A percentile compares a stretch with the other conserved stretches of the same genome.
Evolutionary conservation across 2,113 vertebrate species (phyloP).

Genomic region (human): DNA sequence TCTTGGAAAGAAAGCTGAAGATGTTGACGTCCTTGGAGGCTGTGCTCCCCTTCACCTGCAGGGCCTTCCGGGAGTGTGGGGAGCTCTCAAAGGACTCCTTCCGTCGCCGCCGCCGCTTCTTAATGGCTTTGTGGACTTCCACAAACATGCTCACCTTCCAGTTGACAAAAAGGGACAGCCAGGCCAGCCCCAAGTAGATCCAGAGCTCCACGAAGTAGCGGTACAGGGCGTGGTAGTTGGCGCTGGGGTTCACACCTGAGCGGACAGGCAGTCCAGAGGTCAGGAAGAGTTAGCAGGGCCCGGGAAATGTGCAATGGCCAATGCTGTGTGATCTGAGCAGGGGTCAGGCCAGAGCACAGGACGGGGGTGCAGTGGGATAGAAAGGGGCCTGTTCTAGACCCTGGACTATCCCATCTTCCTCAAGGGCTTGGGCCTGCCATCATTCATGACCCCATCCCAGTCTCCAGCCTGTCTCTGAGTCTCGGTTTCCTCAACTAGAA

Average conservation of each 20-base stretch:
- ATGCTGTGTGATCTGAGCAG: conserved; percentile 74
- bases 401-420: background rate
- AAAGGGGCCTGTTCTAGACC: background rate
- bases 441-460: background rate
- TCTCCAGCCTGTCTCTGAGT: background rate
- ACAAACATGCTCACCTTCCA: conserved; percentile 99
- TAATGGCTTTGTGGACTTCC: conserved; percentile 98
- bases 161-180: conserved; percentile 98
- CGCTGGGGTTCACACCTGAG: conserved; percentile 95
- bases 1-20: conserved; percentile 96
- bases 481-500: background rate
- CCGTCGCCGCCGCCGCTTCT: conserved; percentile 94
- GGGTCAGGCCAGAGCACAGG: accelerated
- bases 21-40: conserved; percentile 93
- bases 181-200: conserved; percentile 98
- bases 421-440: background rate
- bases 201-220: conserved; percentile 98
- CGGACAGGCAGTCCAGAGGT: background rate
- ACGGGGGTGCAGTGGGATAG: background rate
- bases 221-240: conserved; percentile 94
- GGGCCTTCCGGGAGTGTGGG: conserved; percentile 86
- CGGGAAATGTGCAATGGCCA: conserved; percentile 84
- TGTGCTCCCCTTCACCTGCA: conserved; percentile 71
- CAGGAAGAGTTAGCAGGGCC: background rate
- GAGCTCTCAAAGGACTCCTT: conserved; percentile 94